Conservation (phyloP, 2,113 vertebrate genomes). For the Gallinago media region DNA sequence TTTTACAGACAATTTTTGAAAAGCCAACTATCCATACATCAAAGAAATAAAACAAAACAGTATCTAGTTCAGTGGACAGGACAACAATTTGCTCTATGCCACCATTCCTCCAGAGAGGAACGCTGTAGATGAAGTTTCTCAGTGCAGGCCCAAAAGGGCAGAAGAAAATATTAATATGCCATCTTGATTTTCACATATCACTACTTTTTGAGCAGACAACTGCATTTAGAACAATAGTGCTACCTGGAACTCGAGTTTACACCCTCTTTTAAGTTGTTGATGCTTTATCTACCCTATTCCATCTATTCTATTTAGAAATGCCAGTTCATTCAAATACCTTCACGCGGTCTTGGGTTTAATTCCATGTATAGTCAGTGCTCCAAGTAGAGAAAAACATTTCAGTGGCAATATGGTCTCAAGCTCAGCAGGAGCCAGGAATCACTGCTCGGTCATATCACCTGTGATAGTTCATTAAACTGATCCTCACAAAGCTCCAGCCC, state of each 20-base stretch:
- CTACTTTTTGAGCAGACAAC: not conserved
- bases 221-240: not conserved
- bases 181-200: not conserved
- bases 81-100: not conserved
- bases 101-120: not conserved
- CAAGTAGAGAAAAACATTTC: not conserved
- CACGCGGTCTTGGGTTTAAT: not conserved
- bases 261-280: not conserved
- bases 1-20: not conserved
- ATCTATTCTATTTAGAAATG: not conserved
- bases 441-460: not conserved
- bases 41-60: not conserved
- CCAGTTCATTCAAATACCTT: not conserved
- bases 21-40: not conserved
- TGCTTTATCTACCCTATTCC: not conserved
- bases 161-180: not conserved
- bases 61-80: not conserved
- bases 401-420: not conserved
- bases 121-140: not conserved
- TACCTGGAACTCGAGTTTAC: not conserved
- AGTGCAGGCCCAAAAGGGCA: not conserved
- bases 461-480: not conserved
- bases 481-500: not conserved
- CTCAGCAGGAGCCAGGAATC: not conserved
- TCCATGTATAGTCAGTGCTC: not conserved